Evolutionary conservation across 2,113 vertebrate species (phyloP).

Genomic region (Embiotoca jacksoni): DNA sequence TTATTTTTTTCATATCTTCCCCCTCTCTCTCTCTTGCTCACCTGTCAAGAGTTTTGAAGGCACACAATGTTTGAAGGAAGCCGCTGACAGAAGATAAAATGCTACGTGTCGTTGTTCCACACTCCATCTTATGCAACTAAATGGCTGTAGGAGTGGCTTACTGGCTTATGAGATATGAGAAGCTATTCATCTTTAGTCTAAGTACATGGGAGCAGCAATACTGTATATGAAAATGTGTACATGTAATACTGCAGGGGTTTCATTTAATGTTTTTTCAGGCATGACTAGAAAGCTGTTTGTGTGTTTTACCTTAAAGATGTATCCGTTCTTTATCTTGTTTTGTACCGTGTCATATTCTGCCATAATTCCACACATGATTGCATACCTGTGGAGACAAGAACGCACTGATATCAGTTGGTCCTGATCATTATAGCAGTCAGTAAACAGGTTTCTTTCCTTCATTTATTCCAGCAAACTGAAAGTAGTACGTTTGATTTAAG

Average conservation of each 20-base stretch:
- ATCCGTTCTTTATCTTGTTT: slow-evolving; percentile 96
- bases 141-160: slow-evolving; percentile 36
- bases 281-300: neutral
- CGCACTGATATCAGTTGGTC: neutral
- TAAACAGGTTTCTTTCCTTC: neutral
- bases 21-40: slow-evolving; percentile 47
- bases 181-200: neutral
- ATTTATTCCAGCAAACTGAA: neutral
- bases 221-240: neutral
- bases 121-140: slow-evolving; percentile 65
- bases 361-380: slow-evolving; percentile 94
- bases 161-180: slow-evolving; percentile 13
- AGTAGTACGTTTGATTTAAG: neutral
- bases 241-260: neutral
- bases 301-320: slow-evolving; percentile 92
- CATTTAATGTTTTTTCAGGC: neutral
- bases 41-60: slow-evolving; percentile 67
- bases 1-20: slow-evolving; percentile 16
- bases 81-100: slow-evolving; percentile 74
- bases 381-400: slow-evolving; percentile 87
- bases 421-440: no score
- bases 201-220: neutral
- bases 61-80: slow-evolving; percentile 55
- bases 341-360: slow-evolving; percentile 94
- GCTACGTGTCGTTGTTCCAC: slow-evolving; percentile 66